Base-by-base conservation (phyloP, 2,888 invertebrate genomes). In the Limenitis camilla region DNA sequence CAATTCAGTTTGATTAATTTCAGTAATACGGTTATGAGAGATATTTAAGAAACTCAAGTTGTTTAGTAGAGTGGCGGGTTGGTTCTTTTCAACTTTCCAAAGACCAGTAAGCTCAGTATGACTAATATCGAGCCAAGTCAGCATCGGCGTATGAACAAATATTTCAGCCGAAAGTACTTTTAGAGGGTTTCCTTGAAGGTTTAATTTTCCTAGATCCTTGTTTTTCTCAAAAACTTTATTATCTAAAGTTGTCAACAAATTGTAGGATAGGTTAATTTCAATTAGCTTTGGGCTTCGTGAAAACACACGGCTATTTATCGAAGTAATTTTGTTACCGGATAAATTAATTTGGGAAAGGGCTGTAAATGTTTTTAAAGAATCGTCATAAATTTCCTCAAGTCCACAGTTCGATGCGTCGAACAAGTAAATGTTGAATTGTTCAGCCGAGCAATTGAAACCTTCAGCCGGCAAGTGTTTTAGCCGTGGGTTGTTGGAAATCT, bases 391-490 rank as follows among this genome's bases (percentile, higher is more conserved):
- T 54, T 88, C 88, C 44, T 89, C 88, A 19, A 95, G 86, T 7
- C 91, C 92, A 69, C 94, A 95, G 69, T 92, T 90, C 4, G 92
- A 91, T 19, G 94, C 91, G 61, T 94, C 94, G 66, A 95, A 91
- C 40, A 89, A 86, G 70, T 91, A 91, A 54, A 92, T 89, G 59
- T 90, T 91, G 66, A 90, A 91, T 66, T 88, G 85, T 49, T 89
- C 89, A 35, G 88, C 89, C 30, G 87, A 86, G 61, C 90, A 89
- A 59, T 88, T 88, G 72, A 94, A 94, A 38, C 92, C 91, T 60
- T 91, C 88, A 11, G 76, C 83, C 0, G 94, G 94, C 52, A 95
- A 78, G 55, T 89, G 89, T 64, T 89, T 90, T 40, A 95, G 78
- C 42, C 88, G 85, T 3, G 91, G 90, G 69, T 94, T 94, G 61